Evolutionary conservation across 1,140 invertebrate species (phyloP).

Genomic region (Notospermus geniculatus): DNA sequence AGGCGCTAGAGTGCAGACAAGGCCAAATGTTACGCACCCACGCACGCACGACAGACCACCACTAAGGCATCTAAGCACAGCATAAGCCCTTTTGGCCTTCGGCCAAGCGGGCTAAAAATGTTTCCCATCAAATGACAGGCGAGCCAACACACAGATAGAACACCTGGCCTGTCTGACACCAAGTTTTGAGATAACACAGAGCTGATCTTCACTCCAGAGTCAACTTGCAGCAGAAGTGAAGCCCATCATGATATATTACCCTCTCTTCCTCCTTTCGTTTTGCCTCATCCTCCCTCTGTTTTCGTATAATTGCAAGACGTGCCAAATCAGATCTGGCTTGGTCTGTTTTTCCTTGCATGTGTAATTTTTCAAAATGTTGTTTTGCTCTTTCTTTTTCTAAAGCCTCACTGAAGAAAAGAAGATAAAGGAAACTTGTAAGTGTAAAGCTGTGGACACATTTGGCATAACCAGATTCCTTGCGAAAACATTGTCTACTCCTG

Average conservation of each 20-base stretch:
- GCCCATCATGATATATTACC: slow-evolving; percentile 54
- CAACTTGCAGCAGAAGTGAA: too few relatives aligned
- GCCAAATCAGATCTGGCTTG: slow-evolving; percentile 92
- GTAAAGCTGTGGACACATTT: not conserved
- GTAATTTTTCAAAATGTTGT: slow-evolving; percentile 85
- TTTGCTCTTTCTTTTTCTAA: slow-evolving; percentile 85
- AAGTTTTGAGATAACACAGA: too few relatives aligned
- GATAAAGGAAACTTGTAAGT: slow-evolving; percentile 8
- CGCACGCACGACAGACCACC: too few relatives aligned
- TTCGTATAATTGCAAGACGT: slow-evolving; percentile 79
- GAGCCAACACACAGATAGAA: too few relatives aligned
- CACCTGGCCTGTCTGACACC: too few relatives aligned
- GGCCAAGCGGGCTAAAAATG: too few relatives aligned
- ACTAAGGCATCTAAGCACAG: too few relatives aligned
- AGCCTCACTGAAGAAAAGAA: slow-evolving; percentile 71
- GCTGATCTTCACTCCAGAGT: too few relatives aligned
- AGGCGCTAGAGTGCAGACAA: too few relatives aligned
- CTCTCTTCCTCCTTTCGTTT: slow-evolving; percentile 84
- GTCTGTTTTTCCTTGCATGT: slow-evolving; percentile 92
- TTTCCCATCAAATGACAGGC: too few relatives aligned
- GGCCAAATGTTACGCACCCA: too few relatives aligned
- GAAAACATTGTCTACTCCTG: not conserved
- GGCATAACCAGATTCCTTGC: not conserved
- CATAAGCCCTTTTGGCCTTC: too few relatives aligned
- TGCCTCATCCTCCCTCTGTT: slow-evolving; percentile 91